Conservation (phyloP, 2,888 invertebrate genomes). For the Agrilus mali region DNA sequence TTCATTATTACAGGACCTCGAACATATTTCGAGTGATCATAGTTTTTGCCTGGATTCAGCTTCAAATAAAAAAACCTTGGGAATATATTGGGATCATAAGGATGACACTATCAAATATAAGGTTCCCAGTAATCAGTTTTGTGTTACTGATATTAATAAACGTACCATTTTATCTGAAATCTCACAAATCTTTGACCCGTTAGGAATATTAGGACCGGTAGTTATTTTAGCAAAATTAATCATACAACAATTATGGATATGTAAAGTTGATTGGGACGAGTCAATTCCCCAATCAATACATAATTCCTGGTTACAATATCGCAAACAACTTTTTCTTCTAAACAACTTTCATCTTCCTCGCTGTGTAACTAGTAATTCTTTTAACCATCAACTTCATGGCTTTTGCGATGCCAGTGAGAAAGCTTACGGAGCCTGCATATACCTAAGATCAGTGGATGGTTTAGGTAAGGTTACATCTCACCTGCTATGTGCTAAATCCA, state of each 20-base stretch:
- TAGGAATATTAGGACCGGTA: conserved; percentile 16
- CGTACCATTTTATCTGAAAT: conserved; percentile 11
- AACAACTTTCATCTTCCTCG: conserved; percentile 8
- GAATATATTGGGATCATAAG: too few relatives aligned
- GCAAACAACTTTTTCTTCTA: conserved; percentile 1
- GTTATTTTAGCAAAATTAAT: conserved; percentile 14
- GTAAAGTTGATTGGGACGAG: conserved; percentile 13
- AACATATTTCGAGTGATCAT: too few relatives aligned
- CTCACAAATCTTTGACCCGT: conserved; percentile 15
- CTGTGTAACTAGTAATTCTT: conserved; percentile 1
- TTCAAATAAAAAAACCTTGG: too few relatives aligned
- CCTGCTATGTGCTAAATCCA: conserved; percentile 16
- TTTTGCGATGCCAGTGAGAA: conserved; percentile 13
- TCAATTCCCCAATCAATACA: conserved; percentile 6
- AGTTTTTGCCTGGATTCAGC: too few relatives aligned
- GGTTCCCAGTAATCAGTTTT: neutral
- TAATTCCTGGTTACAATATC: conserved; percentile 7
- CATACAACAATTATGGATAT: conserved; percentile 11
- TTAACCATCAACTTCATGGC: conserved; percentile 10
- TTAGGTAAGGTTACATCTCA: too few relatives aligned
- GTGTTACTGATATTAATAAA: conserved; percentile 1
- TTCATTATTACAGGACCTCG: too few relatives aligned
- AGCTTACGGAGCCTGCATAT: conserved; percentile 17
- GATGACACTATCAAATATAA: neutral
- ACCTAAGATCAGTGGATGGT: conserved; percentile 10